These are phyloP conservation scores for Monochamus saltuarius DNA, from an alignment of 1,140 invertebrate genomes.

Conservation along the genomic window DNA sequence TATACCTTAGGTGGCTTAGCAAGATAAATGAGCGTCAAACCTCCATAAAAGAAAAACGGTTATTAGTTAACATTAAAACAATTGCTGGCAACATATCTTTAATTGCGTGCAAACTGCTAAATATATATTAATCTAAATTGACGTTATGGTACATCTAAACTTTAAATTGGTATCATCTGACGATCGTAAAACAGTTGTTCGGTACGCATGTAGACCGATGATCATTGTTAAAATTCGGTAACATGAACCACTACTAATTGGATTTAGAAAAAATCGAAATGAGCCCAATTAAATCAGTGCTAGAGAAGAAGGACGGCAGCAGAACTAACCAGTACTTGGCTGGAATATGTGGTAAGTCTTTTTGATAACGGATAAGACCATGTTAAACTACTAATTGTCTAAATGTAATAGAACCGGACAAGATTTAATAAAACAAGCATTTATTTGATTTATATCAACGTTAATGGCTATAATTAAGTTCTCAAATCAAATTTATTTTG, in stretches of 20 bases:
- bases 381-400: constrained; percentile 48
- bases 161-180: constrained; percentile 3
- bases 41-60: too few relatives aligned
- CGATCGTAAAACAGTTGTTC: neutral
- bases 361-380: constrained; percentile 57
- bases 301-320: too few relatives aligned
- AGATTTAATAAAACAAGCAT: constrained; percentile 28
- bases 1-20: too few relatives aligned
- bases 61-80: neutral
- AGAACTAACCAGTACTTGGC: too few relatives aligned
- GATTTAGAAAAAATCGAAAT: neutral
- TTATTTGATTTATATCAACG: constrained; percentile 33
- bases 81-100: neutral
- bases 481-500: too few relatives aligned
- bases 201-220: neutral
- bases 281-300: neutral
- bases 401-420: constrained; percentile 21
- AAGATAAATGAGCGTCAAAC: too few relatives aligned
- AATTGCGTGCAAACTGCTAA: neutral
- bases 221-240: too few relatives aligned
- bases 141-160: neutral
- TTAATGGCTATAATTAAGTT: constrained; percentile 1
- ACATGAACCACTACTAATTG: too few relatives aligned
- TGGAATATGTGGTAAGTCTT: constrained; percentile 36
- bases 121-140: constrained; percentile 1